phyloP scores from a whole-genome alignment of 2,888 invertebrate species.

The Microctonus aethiopoides region DNA sequence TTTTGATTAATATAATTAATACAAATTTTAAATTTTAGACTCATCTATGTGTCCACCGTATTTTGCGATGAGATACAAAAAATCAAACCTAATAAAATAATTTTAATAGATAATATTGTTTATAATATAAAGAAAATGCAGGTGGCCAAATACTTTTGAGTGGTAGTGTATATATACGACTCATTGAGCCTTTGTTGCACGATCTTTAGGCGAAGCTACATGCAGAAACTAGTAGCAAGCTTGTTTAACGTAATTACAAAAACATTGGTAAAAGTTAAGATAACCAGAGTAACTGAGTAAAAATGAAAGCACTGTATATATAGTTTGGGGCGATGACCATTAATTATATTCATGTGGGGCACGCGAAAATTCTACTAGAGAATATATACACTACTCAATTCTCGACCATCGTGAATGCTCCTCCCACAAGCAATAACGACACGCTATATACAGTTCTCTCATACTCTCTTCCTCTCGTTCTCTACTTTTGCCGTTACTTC shows the following conservation, averaged over 20 bases:
- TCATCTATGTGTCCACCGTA: too few species aligned
- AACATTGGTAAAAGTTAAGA: background rate
- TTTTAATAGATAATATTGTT: too few species aligned
- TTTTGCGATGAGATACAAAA: too few species aligned
- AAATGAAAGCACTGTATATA: background rate
- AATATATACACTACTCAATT: background rate
- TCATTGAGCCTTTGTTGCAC: background rate
- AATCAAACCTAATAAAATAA: too few species aligned
- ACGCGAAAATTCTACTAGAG: background rate
- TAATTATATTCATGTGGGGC: background rate
- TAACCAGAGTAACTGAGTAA: background rate
- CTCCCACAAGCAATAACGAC: slow-evolving; percentile 8
- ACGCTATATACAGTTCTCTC: background rate
- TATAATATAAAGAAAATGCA: too few species aligned
- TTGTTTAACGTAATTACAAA: background rate
- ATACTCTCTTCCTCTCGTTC: background rate
- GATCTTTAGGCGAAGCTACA: background rate
- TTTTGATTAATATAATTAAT: too few species aligned
- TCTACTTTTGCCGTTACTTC: background rate
- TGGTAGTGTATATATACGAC: too few species aligned
- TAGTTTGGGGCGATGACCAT: background rate
- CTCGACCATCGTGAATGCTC: background rate
- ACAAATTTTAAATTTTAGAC: too few species aligned
- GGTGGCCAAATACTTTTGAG: too few species aligned
- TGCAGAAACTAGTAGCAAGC: background rate